These are phyloP conservation scores for Linnaemya tessellans DNA, from an alignment of 2,888 invertebrate genomes.

Conservation along the genomic window DNA sequence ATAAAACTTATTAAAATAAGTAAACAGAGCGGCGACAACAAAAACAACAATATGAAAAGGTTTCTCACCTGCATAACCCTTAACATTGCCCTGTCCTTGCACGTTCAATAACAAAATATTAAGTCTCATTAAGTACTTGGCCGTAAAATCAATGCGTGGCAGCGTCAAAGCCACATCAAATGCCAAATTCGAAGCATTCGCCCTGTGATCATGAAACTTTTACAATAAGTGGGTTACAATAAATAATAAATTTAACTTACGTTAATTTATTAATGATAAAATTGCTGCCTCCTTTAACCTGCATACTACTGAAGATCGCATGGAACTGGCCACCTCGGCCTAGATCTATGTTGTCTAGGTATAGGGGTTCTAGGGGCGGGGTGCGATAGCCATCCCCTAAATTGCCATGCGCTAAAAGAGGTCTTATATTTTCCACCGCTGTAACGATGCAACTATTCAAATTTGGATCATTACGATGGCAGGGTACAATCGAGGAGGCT, in stretches of 20 bases:
- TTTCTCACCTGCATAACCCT: constrained; percentile 80
- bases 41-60: too few species aligned
- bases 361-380: constrained; percentile 81
- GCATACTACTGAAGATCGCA: constrained; percentile 80
- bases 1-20: background rate
- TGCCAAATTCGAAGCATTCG: constrained; percentile 79
- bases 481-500: constrained; percentile 81
- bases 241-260: constrained; percentile 74
- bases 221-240: background rate
- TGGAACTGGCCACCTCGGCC: constrained; percentile 81
- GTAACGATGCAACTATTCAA: constrained; percentile 81
- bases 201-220: constrained; percentile 74
- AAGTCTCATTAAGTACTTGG: constrained; percentile 81
- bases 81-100: constrained; percentile 81
- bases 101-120: constrained; percentile 81
- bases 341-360: constrained; percentile 81
- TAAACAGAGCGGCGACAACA: background rate
- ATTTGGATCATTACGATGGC: constrained; percentile 81
- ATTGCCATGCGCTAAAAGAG: constrained; percentile 80
- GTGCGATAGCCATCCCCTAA: constrained; percentile 82
- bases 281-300: constrained; percentile 82
- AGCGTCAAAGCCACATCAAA: constrained; percentile 81
- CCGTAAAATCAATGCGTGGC: constrained; percentile 81
- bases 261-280: constrained; percentile 82
- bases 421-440: constrained; percentile 80